Percentiles rank a stretch among this genome's conserved stretches.
phyloP scores from a whole-genome alignment of 2,888 invertebrate genomes.

The Invenusta paracnida region DNA sequence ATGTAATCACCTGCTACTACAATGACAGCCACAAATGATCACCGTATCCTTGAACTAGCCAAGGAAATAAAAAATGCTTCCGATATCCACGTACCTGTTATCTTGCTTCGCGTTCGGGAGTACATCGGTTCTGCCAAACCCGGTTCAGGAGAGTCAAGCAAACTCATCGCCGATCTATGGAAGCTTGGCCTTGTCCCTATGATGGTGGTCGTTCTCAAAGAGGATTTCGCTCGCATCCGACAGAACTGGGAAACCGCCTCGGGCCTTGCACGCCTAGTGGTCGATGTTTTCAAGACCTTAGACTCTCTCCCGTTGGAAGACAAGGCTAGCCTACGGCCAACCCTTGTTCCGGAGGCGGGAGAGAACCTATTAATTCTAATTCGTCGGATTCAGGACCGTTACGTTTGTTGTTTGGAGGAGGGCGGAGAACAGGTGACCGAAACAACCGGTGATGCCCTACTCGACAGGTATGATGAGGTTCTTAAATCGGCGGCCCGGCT shows the following conservation, averaged over 20 bases:
- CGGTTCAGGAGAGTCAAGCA: conserved; percentile 49
- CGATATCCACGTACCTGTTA: conserved; percentile 14
- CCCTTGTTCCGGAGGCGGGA: conserved; percentile 52
- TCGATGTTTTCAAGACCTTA: conserved; percentile 24
- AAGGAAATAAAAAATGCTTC: conserved; percentile 17
- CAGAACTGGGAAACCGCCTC: conserved; percentile 57
- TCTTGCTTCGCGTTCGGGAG: not conserved
- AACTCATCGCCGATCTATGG: conserved; percentile 52
- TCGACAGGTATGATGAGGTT: conserved; percentile 1
- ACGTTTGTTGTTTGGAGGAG: conserved; percentile 21
- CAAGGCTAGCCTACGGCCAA: conserved; percentile 49
- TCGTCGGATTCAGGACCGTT: conserved; percentile 53
- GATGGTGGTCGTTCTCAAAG: conserved; percentile 54
- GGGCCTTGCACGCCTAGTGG: conserved; percentile 48
- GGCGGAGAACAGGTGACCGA: not conserved
- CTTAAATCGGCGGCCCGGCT: conserved; percentile 12
- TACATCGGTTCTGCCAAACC: conserved; percentile 40
- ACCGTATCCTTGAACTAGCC: conserved; percentile 18
- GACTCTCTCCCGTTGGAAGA: conserved; percentile 48
- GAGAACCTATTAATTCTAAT: conserved; percentile 54
- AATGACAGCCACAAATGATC: conserved; percentile 9
- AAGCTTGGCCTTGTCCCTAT: conserved; percentile 55
- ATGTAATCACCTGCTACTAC: too few relatives aligned
- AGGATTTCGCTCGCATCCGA: conserved; percentile 54
- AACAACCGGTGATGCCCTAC: not conserved